Percentiles rank a stretch among this genome's conserved stretches.
phyloP scores from a whole-genome alignment of 2,113 vertebrate species.

The Caracal caracal region DNA sequence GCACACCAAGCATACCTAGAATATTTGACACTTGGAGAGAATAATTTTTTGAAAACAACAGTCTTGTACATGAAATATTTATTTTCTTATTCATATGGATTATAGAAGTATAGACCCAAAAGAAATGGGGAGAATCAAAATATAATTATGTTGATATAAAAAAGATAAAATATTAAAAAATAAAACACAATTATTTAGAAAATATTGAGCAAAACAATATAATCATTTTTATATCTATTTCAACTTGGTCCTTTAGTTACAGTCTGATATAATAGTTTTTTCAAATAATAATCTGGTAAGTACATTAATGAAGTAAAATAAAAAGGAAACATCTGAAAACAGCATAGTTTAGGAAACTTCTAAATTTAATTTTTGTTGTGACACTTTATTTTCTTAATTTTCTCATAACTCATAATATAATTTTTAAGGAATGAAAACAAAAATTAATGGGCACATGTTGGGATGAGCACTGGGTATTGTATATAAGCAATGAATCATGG shows the following conservation, averaged over 20 bases:
- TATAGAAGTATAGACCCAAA: neutral
- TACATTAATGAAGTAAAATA: neutral
- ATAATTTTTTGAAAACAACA: neutral
- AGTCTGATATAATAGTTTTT: neutral
- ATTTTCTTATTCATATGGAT: neutral
- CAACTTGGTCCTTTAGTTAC: neutral
- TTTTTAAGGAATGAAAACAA: neutral
- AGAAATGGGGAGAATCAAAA: neutral
- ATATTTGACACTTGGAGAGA: neutral
- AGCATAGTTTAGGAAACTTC: neutral
- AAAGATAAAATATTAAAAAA: neutral
- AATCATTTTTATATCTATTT: neutral
- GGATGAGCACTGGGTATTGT: no score
- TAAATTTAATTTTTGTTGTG: neutral
- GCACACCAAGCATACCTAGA: neutral
- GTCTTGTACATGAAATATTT: neutral
- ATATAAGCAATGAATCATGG: no score
- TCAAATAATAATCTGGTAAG: neutral
- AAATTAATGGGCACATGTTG: neutral
- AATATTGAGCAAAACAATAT: neutral
- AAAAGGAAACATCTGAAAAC: neutral
- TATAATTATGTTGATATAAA: neutral
- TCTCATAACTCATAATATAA: neutral
- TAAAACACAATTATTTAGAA: neutral
- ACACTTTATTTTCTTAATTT: neutral